A percentile compares a stretch with the other conserved stretches of the same genome.
Evolutionary conservation across 2,888 invertebrate species (phyloP).

Genomic region (Platycheirus rosarum): DNA sequence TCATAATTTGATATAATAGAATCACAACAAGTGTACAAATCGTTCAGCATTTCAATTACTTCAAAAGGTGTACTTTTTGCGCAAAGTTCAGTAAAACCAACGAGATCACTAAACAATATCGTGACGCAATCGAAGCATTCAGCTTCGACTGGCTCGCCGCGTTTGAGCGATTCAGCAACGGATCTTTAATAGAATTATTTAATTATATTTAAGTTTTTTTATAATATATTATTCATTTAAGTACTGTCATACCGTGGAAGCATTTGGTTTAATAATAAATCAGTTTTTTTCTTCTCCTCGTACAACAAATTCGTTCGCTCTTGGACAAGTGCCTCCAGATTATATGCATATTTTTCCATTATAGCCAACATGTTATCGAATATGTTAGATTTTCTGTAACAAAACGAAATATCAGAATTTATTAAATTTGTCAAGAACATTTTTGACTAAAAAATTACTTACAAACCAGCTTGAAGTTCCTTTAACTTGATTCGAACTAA

Average conservation of each 20-base stretch:
- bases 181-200: constrained; percentile 83
- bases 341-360: constrained; percentile 95
- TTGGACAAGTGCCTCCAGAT: constrained; percentile 91
- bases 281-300: constrained; percentile 93
- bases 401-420: not conserved
- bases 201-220: not conserved
- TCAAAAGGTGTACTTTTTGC: constrained; percentile 90
- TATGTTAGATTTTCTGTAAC: constrained; percentile 89
- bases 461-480: constrained; percentile 90
- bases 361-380: constrained; percentile 95
- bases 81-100: constrained; percentile 91
- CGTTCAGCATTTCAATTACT: constrained; percentile 94
- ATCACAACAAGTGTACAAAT: constrained; percentile 94
- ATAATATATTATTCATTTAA: not conserved
- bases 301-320: constrained; percentile 91
- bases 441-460: constrained; percentile 72
- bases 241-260: constrained; percentile 88
- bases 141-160: constrained; percentile 90
- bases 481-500: constrained; percentile 90
- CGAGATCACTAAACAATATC: constrained; percentile 92
- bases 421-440: not conserved
- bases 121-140: constrained; percentile 92
- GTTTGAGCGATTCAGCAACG: constrained; percentile 90
- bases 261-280: constrained; percentile 92
- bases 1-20: constrained; percentile 93